Base-by-base conservation (phyloP, 1,140 invertebrate species). In the Drosophila sp. region DNA sequence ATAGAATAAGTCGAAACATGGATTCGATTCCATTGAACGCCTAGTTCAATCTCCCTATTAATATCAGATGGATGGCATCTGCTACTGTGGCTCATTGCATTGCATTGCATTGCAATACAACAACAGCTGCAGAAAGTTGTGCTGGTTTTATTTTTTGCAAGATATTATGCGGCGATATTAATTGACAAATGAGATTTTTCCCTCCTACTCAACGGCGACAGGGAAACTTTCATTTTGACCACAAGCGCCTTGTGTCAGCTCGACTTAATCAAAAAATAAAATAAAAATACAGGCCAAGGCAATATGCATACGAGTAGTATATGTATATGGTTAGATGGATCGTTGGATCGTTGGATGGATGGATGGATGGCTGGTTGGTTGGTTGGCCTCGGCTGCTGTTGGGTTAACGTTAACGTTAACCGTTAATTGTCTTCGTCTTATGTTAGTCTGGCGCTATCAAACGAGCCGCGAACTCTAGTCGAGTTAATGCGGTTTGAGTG, bases 101-200 rank as follows among this genome's bases (percentile, higher is more conserved):
- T 60, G 72, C 73, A 17, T 17, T 17, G 17, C 17, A 17, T 17
- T 17, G 17, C 87, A 87, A 82, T 82, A 70, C 79, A 69, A 67
- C 73, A 75, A 50, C 58, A 64, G 80, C 41, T 67, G 77, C 84
- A 85, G 85, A 90, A 90, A 91, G 89, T 85, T 82, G 72, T 79
- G 82, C 73, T 87, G 84, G 72, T 76, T 76, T 76, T 76, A 10
- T 74, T 76, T 82, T 85, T 56, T 79, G 72, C 70, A 78, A 58
- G 80, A 91, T 91, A 87, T 89, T 89, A 80, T 89, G 89, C 79
- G 79, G 84, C 81, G 89, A 91, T 91, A 91, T 91, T 91, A 91
- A 91, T 91, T 91, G 89, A 91, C 89, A 91, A 91, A 91, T 91
- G 89, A 91, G 89, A 89, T 89, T 91, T 91, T 91, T 90, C 89